Evolutionary conservation across 1,140 invertebrate species (phyloP).

Genomic region (Brachionus angularis): DNA sequence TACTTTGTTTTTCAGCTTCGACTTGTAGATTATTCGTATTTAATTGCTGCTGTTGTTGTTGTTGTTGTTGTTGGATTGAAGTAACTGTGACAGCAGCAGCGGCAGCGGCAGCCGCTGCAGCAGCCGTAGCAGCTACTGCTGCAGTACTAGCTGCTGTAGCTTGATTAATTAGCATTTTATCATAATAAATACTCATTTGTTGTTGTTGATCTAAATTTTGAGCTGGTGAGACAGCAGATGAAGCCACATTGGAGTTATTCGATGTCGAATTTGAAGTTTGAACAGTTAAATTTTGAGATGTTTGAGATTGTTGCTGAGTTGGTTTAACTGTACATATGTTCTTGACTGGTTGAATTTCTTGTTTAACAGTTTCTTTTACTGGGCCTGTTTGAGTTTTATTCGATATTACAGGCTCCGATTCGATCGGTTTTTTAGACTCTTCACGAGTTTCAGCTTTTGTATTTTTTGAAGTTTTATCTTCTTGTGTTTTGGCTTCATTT

Average conservation of each 20-base stretch:
- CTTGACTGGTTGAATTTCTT: neutral
- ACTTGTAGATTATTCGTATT: neutral
- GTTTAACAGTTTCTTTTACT: neutral
- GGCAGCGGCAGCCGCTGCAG: neutral
- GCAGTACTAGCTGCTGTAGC: neutral
- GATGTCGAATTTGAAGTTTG: neutral
- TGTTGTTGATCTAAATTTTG: neutral
- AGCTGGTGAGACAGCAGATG: neutral
- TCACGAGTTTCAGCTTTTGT: neutral
- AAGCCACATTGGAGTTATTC: neutral
- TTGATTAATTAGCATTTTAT: constrained; percentile 30
- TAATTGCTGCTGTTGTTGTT: neutral
- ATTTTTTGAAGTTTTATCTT: neutral
- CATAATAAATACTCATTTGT: constrained; percentile 9
- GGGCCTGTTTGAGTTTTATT: too few relatives aligned
- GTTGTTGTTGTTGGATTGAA: constrained; percentile 14
- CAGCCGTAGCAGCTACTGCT: neutral
- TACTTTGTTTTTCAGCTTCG: neutral
- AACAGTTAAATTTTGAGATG: neutral
- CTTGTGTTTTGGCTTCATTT: neutral
- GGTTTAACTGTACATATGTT: constrained; percentile 42
- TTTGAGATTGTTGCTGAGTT: neutral
- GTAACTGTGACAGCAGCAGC: constrained; percentile 15
- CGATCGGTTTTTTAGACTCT: neutral
- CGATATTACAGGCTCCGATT: too few relatives aligned